phyloP scores from a whole-genome alignment of 2,113 vertebrate genomes.

The Tachycineta bicolor region DNA sequence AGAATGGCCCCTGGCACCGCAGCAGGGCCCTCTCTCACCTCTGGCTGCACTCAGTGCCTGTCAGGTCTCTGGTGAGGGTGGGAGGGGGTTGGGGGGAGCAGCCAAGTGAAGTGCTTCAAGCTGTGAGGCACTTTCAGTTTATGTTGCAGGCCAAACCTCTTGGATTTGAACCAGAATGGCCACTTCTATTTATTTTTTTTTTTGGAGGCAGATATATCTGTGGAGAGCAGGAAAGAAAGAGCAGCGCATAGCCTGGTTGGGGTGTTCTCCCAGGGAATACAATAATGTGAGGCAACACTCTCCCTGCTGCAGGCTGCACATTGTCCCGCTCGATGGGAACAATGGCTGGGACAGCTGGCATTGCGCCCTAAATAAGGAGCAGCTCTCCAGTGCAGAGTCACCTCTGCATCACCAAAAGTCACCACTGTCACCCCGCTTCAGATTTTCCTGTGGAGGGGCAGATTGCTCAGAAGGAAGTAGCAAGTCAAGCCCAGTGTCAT shows the following conservation, averaged over 20 bases:
- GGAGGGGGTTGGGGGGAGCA: background rate
- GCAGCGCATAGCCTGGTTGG: background rate
- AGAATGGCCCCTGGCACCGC: background rate
- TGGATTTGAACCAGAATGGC: constrained; percentile 25
- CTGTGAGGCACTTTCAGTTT: constrained; percentile 45
- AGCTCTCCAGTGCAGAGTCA: background rate
- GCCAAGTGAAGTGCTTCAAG: constrained; percentile 55
- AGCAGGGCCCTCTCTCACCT: constrained; percentile 31
- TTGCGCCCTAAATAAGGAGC: background rate
- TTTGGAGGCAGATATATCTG: background rate
- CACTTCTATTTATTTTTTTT: background rate
- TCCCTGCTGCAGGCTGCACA: background rate
- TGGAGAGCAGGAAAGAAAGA: background rate
- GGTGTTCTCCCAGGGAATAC: background rate
- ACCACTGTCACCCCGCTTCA: background rate
- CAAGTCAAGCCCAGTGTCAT: constrained; percentile 26
- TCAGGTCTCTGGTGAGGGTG: background rate
- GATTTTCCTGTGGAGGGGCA: background rate
- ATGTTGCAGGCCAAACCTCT: constrained; percentile 4
- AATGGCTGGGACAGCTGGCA: background rate
- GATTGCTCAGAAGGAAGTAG: constrained; percentile 17
- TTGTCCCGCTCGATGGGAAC: background rate
- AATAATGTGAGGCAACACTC: background rate
- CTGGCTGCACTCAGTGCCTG: constrained; percentile 43
- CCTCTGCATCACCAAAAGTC: background rate